Conservation (phyloP, 1,140 invertebrate species). For the Potamilus streckersoni region DNA sequence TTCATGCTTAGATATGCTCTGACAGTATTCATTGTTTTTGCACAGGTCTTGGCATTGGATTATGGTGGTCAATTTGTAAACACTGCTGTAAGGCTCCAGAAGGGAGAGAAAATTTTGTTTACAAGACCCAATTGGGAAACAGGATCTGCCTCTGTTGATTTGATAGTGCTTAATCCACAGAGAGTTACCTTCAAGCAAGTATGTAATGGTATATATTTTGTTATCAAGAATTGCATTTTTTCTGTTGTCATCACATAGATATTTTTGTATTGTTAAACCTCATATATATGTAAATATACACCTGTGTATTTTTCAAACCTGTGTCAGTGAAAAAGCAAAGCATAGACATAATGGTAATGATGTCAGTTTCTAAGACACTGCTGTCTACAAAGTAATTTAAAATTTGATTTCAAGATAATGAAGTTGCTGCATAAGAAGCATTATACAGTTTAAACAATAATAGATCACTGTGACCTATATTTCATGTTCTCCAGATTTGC, state of each 20-base stretch:
- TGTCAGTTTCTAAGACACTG: no score
- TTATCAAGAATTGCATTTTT: conserved; percentile 1
- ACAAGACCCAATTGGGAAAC: conserved; percentile 24
- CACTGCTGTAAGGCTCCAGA: conserved; percentile 50
- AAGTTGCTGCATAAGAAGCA: no score
- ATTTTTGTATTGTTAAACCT: neutral
- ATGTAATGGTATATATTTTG: neutral
- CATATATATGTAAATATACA: neutral
- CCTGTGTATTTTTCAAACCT: neutral
- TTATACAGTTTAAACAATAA: no score
- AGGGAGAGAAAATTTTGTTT: conserved; percentile 33
- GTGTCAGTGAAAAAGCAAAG: neutral
- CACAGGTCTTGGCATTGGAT: conserved; percentile 60
- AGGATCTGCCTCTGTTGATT: conserved; percentile 27
- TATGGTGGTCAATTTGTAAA: conserved; percentile 53
- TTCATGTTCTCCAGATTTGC: no score
- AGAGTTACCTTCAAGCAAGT: conserved; percentile 63
- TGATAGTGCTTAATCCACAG: conserved; percentile 26
- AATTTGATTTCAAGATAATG: no score
- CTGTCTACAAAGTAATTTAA: no score
- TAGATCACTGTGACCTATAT: no score
- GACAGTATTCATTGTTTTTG: neutral
- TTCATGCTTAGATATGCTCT: neutral
- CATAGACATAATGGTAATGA: neutral
- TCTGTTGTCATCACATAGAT: neutral